Evolutionary conservation across 2,113 vertebrate genomes (phyloP).

Genomic region (Phylloscopus trochilus): DNA sequence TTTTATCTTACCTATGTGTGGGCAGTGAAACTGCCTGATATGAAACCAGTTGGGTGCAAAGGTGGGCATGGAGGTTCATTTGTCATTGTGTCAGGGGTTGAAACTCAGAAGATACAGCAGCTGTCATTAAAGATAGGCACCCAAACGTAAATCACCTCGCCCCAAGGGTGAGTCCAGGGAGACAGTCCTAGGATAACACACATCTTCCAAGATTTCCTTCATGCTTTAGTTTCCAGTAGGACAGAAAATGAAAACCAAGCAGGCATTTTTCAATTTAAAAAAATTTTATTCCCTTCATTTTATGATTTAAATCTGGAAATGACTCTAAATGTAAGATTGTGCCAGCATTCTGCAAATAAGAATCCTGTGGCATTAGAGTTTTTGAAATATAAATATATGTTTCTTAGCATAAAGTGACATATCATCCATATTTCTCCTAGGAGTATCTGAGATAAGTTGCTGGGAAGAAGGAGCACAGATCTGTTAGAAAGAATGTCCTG

Average conservation of each 20-base stretch:
- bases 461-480: not conserved
- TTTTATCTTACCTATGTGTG: slow-evolving; percentile 51
- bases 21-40: slow-evolving; percentile 57
- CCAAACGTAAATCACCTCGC: not conserved
- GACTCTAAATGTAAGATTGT: not conserved
- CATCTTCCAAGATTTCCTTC: not conserved
- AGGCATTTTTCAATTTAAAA: not conserved
- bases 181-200: not conserved
- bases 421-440: not conserved
- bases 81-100: slow-evolving; percentile 22
- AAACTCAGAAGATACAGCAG: not conserved
- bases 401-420: not conserved
- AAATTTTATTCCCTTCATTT: not conserved
- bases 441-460: not conserved
- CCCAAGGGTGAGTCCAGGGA: not conserved
- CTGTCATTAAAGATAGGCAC: not conserved
- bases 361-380: not conserved
- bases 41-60: slow-evolving; percentile 43
- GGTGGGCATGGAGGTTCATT: slow-evolving; percentile 48
- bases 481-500: not conserved
- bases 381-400: not conserved
- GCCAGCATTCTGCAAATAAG: not conserved
- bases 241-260: not conserved
- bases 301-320: not conserved
- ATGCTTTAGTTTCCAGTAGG: not conserved